phyloP scores from a whole-genome alignment of 1,140 invertebrate genomes.

The Hylaeus volcanicus region DNA sequence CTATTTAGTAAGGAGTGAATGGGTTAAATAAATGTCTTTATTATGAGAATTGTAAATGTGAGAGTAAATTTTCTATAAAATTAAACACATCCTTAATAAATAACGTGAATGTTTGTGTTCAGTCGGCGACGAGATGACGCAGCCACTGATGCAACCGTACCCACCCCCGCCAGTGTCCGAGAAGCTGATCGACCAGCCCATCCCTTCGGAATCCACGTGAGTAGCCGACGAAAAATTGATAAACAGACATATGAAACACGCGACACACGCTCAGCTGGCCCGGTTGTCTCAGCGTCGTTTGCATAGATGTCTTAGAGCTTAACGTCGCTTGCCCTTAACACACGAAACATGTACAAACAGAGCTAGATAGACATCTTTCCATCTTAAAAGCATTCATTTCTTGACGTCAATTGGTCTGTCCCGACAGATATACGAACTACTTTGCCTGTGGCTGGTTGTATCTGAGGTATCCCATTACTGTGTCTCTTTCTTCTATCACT shows the following conservation, averaged over 20 bases:
- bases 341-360: constrained; percentile 20
- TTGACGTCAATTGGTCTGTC: constrained; percentile 56
- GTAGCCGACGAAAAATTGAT: constrained; percentile 63
- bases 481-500: constrained; percentile 53
- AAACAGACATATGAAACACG: neutral
- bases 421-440: constrained; percentile 81
- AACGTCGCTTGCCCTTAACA: constrained; percentile 2
- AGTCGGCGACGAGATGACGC: constrained; percentile 80
- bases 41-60: too few relatives aligned
- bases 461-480: constrained; percentile 84
- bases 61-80: too few relatives aligned
- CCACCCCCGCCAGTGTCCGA: constrained; percentile 85
- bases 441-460: constrained; percentile 90
- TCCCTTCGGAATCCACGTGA: constrained; percentile 89
- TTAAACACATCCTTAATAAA: too few relatives aligned
- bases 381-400: constrained; percentile 51
- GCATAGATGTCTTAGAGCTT: constrained; percentile 14
- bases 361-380: constrained; percentile 28
- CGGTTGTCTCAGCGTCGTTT: neutral
- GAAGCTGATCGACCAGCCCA: constrained; percentile 85
- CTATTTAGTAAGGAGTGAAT: too few relatives aligned
- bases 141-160: constrained; percentile 86
- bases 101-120: constrained; percentile 30
- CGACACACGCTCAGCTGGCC: neutral
- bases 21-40: too few relatives aligned